phyloP scores from a whole-genome alignment of 1,140 invertebrate species.

The Drosophila pseudoananassae region DNA sequence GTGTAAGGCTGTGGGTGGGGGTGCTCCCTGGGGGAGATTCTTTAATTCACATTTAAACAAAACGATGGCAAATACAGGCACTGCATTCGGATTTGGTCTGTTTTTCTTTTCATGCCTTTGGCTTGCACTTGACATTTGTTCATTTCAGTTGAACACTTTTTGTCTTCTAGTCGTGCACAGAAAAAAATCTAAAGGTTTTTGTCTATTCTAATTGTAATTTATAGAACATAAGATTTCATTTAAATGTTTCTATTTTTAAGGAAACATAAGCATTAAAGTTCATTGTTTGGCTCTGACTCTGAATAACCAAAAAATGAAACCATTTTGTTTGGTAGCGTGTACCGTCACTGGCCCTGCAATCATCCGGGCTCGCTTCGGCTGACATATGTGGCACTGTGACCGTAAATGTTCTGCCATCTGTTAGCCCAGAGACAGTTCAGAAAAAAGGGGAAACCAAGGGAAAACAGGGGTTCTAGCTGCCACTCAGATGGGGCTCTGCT shows the following conservation, averaged over 20 bases:
- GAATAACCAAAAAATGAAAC: not conserved
- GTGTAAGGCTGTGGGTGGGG: conserved; percentile 9
- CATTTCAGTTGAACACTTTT: conserved; percentile 60
- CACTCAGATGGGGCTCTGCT: conserved; percentile 53
- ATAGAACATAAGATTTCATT: not conserved
- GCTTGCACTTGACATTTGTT: conserved; percentile 72
- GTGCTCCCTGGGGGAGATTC: conserved; percentile 23
- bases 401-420: conserved; percentile 81
- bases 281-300: not conserved
- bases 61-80: conserved; percentile 27
- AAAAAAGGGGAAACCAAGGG: not conserved
- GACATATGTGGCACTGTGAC: conserved; percentile 67
- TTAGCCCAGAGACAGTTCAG: conserved; percentile 49
- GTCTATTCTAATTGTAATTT: not conserved
- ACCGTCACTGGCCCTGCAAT: conserved; percentile 17
- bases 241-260: too few relatives aligned
- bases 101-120: conserved; percentile 27
- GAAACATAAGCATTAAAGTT: too few relatives aligned
- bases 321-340: conserved; percentile 5
- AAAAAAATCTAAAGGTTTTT: not conserved
- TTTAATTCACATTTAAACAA: conserved; percentile 75
- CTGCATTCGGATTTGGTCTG: conserved; percentile 30
- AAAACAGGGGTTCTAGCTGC: conserved; percentile 33
- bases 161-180: conserved; percentile 25
- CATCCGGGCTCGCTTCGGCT: conserved; percentile 51